These are phyloP conservation scores for Tenrec ecaudatus DNA, from an alignment of 2,113 vertebrate species.

Conservation along the genomic window DNA sequence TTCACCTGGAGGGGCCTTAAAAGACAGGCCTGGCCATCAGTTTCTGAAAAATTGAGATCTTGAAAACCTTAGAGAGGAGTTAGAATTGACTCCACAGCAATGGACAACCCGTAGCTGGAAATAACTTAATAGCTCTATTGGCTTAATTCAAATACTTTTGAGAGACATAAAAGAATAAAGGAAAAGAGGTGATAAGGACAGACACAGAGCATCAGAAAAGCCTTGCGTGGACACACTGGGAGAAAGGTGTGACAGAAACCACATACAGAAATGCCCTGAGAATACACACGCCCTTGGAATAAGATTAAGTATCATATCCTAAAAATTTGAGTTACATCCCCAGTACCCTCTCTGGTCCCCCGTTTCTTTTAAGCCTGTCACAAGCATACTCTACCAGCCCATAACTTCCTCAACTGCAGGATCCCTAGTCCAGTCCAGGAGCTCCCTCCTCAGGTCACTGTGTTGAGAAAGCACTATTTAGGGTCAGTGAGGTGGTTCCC, in stretches of 20 bases:
- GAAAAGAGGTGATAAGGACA: background rate
- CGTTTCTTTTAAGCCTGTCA: background rate
- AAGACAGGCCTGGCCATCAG: background rate
- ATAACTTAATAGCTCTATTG: background rate
- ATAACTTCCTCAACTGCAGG: background rate
- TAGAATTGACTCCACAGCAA: background rate
- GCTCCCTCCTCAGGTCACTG: too few relatives aligned
- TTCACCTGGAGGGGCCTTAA: background rate
- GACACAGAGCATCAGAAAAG: too few relatives aligned
- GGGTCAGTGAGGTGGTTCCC: background rate
- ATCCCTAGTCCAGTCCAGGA: background rate
- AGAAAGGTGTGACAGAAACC: background rate
- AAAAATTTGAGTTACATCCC: too few relatives aligned
- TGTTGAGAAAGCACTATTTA: background rate
- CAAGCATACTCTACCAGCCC: background rate
- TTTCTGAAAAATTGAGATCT: background rate
- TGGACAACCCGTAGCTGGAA: background rate
- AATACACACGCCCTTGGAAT: background rate
- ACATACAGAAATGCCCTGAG: fast-evolving
- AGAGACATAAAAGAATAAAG: background rate
- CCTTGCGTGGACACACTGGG: too few relatives aligned
- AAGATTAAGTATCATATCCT: background rate
- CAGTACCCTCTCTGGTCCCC: too few relatives aligned
- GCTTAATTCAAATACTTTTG: background rate
- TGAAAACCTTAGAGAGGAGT: background rate